Conservation (phyloP, 2,113 vertebrate genomes). For the Parotia lawesii region DNA sequence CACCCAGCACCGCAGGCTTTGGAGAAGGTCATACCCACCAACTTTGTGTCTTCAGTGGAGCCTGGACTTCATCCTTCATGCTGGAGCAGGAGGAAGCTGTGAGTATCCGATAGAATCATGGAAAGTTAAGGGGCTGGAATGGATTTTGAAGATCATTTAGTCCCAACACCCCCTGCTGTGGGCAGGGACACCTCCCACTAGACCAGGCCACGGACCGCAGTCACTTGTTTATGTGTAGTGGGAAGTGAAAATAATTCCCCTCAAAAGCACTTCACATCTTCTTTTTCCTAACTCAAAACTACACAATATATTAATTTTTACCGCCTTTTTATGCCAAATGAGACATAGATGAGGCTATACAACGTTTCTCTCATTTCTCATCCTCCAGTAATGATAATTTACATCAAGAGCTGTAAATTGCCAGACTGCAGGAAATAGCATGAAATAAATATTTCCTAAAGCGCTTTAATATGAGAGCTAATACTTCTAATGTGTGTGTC, state of each 20-base stretch:
- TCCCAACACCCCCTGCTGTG: background rate
- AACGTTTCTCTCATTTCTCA: background rate
- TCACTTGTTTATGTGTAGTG: background rate
- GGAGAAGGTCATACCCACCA: background rate
- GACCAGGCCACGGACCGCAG: no score
- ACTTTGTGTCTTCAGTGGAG: background rate
- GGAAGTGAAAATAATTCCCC: background rate
- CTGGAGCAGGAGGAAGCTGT: background rate
- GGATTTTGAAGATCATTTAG: background rate
- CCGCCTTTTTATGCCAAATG: background rate
- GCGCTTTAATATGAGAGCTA: background rate
- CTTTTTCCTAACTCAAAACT: background rate
- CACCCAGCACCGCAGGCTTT: background rate
- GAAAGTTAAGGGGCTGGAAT: background rate
- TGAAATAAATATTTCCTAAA: background rate
- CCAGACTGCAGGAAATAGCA: background rate
- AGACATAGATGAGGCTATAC: background rate
- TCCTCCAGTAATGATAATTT: background rate
- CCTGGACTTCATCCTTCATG: background rate
- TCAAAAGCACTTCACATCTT: background rate
- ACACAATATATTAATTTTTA: background rate
- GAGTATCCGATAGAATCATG: background rate
- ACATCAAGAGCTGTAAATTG: background rate
- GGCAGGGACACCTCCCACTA: background rate
- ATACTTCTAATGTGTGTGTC: background rate